Base-by-base conservation (phyloP, 2,888 invertebrate species). In the Melanostoma scalare region DNA sequence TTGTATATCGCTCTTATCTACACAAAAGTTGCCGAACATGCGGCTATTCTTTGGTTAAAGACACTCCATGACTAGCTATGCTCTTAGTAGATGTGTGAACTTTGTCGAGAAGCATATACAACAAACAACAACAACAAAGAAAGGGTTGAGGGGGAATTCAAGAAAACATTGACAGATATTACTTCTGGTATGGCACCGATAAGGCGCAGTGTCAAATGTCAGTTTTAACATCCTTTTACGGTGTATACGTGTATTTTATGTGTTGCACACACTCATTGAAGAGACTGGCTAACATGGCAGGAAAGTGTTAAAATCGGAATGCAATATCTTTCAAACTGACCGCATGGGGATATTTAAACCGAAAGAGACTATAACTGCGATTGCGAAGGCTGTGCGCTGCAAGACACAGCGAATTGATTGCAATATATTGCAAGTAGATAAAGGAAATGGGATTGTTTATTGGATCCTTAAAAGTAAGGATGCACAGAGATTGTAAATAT, bases 101-200 rank as follows among this genome's bases (percentile, higher is more conserved):
- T 52, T 67, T 67, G 44, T 53, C 58, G 48, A 72, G 58, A 6
- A 40, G 60, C 38, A 35, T n/a, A 9, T 58, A n/a, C n/a, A n/a
- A n/a, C 33, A 38, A 8, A 31, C 31, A 10, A 42, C 58, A 58
- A 8, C 48, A 35, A 8, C n/a, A 33, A 53, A 68, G 33, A 72
- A 56, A 48, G 6, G 9, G 3, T 6, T 0, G 35, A 6, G 10
- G 33, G n/a, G n/a, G n/a, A n/a, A 33, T 9, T 2, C 50, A 53
- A 71, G 63, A 55, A 35, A 55, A 81, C 81, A 68, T 77, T 81
- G 72, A 81, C 81, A 81, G 81, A 81, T 81, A 81, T 68, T 81
- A 81, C 77, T 81, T 81, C 81, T 81, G 81, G 78, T 82, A 78
- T 82, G 68, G 73, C 78, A 82, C 82, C 82, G 78, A 82, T 82